These are phyloP conservation scores for Troides helena DNA, from an alignment of 2,888 invertebrate genomes.

Conservation along the genomic window DNA sequence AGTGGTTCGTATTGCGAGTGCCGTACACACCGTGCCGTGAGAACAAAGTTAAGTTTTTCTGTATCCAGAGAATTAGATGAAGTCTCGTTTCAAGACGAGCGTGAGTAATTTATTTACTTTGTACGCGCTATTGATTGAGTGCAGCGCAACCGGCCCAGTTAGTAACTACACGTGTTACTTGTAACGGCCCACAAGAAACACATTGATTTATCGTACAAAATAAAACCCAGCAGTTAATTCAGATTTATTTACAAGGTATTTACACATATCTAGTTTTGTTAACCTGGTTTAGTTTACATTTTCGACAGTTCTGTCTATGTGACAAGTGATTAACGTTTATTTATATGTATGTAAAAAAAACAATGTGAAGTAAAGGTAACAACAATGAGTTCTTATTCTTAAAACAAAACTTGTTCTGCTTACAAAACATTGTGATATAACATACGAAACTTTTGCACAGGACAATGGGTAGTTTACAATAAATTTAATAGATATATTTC, in stretches of 20 bases:
- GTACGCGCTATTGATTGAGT: constrained; percentile 60
- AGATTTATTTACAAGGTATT: constrained; percentile 17
- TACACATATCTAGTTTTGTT: constrained; percentile 13
- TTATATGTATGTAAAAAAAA: neutral
- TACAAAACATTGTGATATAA: no score
- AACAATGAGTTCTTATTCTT: no score
- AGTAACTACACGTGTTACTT: constrained; percentile 57
- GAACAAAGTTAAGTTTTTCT: constrained; percentile 19
- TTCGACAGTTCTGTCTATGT: neutral
- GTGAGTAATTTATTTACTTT: constrained; percentile 57
- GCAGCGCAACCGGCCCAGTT: constrained; percentile 58
- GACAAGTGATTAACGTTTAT: neutral
- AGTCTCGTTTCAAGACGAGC: constrained; percentile 36
- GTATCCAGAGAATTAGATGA: constrained; percentile 22
- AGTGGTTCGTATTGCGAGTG: neutral
- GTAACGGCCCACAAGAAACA: constrained; percentile 31
- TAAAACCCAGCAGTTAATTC: constrained; percentile 22
- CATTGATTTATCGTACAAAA: constrained; percentile 28
- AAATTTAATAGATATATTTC: no score
- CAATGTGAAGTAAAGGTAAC: neutral
- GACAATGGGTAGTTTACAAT: no score
- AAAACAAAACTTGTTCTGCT: no score
- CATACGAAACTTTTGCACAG: no score
- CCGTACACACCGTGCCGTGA: neutral
- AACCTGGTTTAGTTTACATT: constrained; percentile 19